A percentile compares a stretch with the other conserved stretches of the same genome.
Conservation (phyloP, 2,113 vertebrate genomes). For the Actenoides lindsayi region DNA sequence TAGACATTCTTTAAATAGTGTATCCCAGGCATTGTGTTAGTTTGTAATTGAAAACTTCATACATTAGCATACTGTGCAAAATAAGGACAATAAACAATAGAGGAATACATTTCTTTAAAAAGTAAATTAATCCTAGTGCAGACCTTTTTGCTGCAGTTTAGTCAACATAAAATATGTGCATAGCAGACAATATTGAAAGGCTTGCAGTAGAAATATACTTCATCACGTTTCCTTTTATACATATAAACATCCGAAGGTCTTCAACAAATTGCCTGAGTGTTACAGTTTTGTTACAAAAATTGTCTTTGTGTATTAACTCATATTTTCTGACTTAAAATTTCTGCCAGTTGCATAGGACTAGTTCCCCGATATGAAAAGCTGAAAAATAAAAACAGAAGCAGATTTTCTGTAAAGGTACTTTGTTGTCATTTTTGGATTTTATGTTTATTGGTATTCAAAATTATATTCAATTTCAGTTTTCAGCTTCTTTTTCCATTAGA, state of each 20-base stretch:
- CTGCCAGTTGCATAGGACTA: neutral
- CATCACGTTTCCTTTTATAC: neutral
- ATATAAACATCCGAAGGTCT: neutral
- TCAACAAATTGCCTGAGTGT: neutral
- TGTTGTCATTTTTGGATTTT: neutral
- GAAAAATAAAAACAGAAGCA: neutral
- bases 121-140: neutral
- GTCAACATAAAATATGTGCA: neutral
- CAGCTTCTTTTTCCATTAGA: neutral
- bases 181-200: neutral
- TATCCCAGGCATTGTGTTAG: neutral
- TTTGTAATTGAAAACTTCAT: conserved; percentile 33
- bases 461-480: neutral
- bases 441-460: neutral
- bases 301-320: neutral
- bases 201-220: neutral
- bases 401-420: neutral
- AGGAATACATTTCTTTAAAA: neutral
- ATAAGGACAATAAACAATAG: neutral
- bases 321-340: neutral
- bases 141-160: neutral
- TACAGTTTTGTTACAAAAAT: neutral
- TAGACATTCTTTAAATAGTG: neutral
- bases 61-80: neutral
- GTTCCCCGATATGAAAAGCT: neutral